Evolutionary conservation across 1,140 invertebrate species (phyloP), one percentile per base, ranked within the genome.

Genomic region (Zaprionus camerounensis): DNA sequence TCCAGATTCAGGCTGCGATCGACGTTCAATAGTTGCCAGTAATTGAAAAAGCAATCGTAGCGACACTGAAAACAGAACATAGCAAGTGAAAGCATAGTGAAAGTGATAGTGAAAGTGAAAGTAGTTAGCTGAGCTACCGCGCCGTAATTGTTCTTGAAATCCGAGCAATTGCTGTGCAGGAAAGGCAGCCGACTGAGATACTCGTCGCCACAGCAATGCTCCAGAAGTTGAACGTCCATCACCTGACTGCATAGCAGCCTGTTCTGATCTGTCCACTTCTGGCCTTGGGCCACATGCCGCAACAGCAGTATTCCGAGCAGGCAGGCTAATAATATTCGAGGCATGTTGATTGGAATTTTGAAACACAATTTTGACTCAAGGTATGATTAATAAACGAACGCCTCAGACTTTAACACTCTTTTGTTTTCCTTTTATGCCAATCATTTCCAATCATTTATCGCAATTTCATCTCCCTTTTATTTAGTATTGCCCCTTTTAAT

Each of bases 11-110:
- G 46, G 2, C 17, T 44, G n/a, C 51, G n/a, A 0, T 85, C 17
- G 3, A 2, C 9, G 12, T 75, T 38, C 3, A 85, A 28, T 15
- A 84, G 51, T 1, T 63, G 22, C 78, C 73, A 84, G 24, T 81
- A 59, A 0, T 64, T 70, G 36, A 58, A 84, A 1, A 85, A 44
- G 41, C 82, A 84, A 5, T 85, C 75, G 20, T 76, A 85, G 17
- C 75, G 82, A 38, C 82, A 84, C 82, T 84, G 3, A 1, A 15
- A 36, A 41, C 2, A 12, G 9, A 24, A 1, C 1, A 6, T 6
- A 6, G 2, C 1, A 49, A 1, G 5, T 6, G 11, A n/a, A n/a
- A n/a, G n/a, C n/a, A 24, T 20, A n/a, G 4, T 0, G 13, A 11
- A 13, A 34, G 31, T 51, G 44, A 1, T 17, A 26, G 6, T 13